These are phyloP conservation scores for Hypomesus transpacificus DNA, from an alignment of 2,113 vertebrate genomes.

Conservation along the genomic window DNA sequence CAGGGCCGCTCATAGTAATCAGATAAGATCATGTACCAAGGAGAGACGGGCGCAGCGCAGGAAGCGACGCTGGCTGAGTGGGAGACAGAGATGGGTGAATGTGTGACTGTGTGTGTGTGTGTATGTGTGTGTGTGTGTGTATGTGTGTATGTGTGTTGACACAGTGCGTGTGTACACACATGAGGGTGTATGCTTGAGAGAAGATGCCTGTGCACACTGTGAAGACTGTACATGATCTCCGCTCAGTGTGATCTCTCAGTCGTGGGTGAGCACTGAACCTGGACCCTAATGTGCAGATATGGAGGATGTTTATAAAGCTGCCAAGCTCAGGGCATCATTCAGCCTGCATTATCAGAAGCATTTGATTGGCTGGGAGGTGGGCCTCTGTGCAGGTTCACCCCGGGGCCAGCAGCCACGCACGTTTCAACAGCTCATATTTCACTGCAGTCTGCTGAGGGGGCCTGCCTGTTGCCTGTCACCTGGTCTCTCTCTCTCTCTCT, in stretches of 20 bases:
- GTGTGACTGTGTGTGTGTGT: not conserved
- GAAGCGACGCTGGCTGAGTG: not conserved
- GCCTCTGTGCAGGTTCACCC: conserved; percentile 60
- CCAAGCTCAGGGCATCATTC: conserved; percentile 57
- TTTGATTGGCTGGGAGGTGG: conserved; percentile 68
- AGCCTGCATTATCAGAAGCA: conserved; percentile 56
- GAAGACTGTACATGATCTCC: not conserved
- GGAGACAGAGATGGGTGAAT: not conserved
- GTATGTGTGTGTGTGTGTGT: not conserved
- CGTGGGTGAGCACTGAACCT: conserved; percentile 30
- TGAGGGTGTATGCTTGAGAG: conserved; percentile 15
- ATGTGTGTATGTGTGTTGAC: not conserved
- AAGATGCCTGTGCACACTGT: not conserved
- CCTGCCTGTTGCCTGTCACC: conserved; percentile 24
- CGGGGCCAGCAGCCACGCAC: conserved; percentile 56
- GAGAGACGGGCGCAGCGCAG: not conserved
- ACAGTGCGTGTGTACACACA: conserved; percentile 9
- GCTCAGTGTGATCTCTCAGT: not conserved
- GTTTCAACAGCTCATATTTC: conserved; percentile 63
- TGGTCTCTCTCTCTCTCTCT: no score
- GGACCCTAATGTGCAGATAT: conserved; percentile 32
- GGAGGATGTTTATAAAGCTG: conserved; percentile 63
- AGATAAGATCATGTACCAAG: conserved; percentile 65
- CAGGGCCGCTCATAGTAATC: conserved; percentile 59
- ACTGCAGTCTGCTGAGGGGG: conserved; percentile 49